Conservation (phyloP, 1,140 invertebrate genomes). For the Choristoneura fumiferana region DNA sequence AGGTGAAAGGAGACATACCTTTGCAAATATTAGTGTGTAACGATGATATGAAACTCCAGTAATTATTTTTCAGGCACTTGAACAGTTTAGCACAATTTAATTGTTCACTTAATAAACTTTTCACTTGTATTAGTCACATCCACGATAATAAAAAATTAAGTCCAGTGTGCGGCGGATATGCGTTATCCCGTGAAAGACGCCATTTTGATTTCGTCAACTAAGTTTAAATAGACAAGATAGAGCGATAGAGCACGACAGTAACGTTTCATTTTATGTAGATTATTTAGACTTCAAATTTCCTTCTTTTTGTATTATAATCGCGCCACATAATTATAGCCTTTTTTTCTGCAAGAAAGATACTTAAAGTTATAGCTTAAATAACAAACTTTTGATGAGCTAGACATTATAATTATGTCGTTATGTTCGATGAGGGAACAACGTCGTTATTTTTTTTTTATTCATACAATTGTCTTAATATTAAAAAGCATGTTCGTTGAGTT, state of each 20-base stretch:
- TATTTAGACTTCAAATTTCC: background rate
- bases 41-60: conserved; percentile 14
- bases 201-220: conserved; percentile 78
- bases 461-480: too few species aligned
- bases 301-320: too few species aligned
- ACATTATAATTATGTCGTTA: too few species aligned
- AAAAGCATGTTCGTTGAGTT: too few species aligned
- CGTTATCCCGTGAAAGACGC: conserved; percentile 72
- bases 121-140: conserved; percentile 50
- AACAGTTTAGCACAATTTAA: conserved; percentile 48
- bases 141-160: conserved; percentile 50
- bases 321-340: too few species aligned
- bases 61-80: conserved; percentile 17
- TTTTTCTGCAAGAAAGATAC: background rate
- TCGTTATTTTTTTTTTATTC: too few species aligned
- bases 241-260: conserved; percentile 6
- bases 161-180: conserved; percentile 67
- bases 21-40: conserved; percentile 47
- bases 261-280: conserved; percentile 25
- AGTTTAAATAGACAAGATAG: conserved; percentile 56
- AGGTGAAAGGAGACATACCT: conserved; percentile 75
- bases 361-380: background rate
- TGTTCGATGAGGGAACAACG: too few species aligned
- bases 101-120: conserved; percentile 41
- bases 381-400: too few species aligned